phyloP scores from a whole-genome alignment of 2,113 vertebrate genomes.

The Carettochelys insculpta region DNA sequence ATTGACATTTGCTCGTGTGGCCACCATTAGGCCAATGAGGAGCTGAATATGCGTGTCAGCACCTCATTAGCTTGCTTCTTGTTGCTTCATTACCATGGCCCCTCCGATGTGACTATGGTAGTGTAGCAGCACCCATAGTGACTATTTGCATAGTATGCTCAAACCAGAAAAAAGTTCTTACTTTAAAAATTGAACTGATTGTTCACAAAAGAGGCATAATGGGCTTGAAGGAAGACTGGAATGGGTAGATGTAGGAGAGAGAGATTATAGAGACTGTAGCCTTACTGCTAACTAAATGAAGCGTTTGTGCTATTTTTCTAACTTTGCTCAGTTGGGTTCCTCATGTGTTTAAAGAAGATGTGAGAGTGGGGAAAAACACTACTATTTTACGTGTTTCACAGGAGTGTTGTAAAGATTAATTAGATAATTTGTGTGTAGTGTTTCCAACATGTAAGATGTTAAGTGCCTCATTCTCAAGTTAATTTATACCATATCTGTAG shows the following conservation, averaged over 20 bases:
- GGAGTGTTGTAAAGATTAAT: neutral
- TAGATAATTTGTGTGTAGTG: neutral
- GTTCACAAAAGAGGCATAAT: neutral
- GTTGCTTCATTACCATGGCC: too few species aligned
- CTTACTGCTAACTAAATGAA: neutral
- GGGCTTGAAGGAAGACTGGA: neutral
- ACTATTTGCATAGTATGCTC: neutral
- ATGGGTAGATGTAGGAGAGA: neutral
- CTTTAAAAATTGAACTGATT: neutral
- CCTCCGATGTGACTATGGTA: too few species aligned
- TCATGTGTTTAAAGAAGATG: neutral
- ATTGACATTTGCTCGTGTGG: too few species aligned
- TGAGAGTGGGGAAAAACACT: neutral
- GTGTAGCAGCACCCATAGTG: too few species aligned
- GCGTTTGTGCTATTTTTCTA: neutral
- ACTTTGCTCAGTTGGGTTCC: neutral
- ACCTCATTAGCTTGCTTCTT: too few species aligned
- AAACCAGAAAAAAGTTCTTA: neutral
- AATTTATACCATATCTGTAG: neutral
- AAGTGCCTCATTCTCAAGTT: neutral
- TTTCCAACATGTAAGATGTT: neutral
- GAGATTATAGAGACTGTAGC: neutral
- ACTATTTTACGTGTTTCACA: neutral
- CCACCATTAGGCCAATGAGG: too few species aligned
- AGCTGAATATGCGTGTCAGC: too few species aligned